A percentile compares a stretch with the other conserved stretches of the same genome.
These are phyloP conservation scores for Agapornis canus DNA, from an alignment of 2,797 vertebrate genomes.

Conservation along the genomic window DNA sequence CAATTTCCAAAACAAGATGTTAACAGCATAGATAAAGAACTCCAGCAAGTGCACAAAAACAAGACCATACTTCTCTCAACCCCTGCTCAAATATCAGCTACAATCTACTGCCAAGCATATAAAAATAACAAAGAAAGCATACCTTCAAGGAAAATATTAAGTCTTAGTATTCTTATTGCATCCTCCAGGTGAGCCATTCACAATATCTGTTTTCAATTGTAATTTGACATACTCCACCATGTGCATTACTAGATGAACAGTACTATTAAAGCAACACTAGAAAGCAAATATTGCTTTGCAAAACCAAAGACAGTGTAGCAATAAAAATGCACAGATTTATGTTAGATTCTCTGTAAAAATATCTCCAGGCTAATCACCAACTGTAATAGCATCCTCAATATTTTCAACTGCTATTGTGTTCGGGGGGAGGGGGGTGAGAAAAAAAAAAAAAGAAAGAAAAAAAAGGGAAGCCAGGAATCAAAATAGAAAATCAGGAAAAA, in stretches of 20 bases:
- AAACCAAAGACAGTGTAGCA: neutral
- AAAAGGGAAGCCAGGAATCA: neutral
- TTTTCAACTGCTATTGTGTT: neutral
- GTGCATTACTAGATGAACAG: neutral
- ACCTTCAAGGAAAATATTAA: neutral
- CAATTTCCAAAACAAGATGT: constrained; percentile 10
- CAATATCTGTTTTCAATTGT: neutral
- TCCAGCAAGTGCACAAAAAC: neutral
- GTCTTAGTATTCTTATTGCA: neutral
- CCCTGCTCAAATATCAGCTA: neutral
- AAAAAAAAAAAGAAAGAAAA: neutral
- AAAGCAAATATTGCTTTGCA: neutral
- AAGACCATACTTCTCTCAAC: neutral
- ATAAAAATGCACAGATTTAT: neutral
- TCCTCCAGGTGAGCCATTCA: neutral
- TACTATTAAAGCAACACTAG: neutral
- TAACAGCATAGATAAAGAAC: neutral
- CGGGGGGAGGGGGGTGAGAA: neutral
- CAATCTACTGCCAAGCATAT: neutral
- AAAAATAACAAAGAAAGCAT: neutral
- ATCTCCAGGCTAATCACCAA: neutral
- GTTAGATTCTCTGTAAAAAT: neutral
- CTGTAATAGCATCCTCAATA: neutral
- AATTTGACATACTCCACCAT: neutral
- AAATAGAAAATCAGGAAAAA: constrained; percentile 24